Conservation (phyloP, 2,113 vertebrate genomes). For the Anolis carolinensis region DNA sequence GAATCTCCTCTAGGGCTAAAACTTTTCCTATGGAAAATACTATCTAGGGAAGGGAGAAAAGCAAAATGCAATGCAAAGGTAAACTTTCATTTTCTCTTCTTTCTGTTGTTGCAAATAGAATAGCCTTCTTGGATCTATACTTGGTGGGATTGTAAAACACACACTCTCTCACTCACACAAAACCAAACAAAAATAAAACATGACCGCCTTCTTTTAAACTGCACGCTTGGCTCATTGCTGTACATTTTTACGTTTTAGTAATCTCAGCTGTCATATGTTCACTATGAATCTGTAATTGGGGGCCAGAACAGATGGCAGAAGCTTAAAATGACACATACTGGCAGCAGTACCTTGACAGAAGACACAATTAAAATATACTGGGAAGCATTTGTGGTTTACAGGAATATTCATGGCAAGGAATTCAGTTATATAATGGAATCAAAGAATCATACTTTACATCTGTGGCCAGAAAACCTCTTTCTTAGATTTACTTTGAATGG, state of each 20-base stretch:
- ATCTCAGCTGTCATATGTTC: slow-evolving; percentile 64
- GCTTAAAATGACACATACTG: slow-evolving; percentile 49
- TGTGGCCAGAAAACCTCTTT: neutral
- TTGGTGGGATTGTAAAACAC: slow-evolving; percentile 33
- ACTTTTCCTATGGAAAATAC: neutral
- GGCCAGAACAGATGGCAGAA: slow-evolving; percentile 69
- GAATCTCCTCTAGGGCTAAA: slow-evolving; percentile 10
- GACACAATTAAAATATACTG: neutral
- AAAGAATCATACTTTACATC: neutral
- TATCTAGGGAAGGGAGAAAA: neutral
- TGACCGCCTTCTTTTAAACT: slow-evolving; percentile 22
- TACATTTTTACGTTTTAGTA: slow-evolving; percentile 43
- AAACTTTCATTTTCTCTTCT: neutral
- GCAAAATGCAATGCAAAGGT: neutral
- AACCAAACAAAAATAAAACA: neutral
- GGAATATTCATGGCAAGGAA: fast-evolving
- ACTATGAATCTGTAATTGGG: slow-evolving; percentile 67
- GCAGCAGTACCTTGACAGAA: slow-evolving; percentile 21
- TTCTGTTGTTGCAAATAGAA: neutral
- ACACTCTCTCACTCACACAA: neutral
- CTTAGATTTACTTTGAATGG: neutral
- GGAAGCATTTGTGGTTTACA: fast-evolving
- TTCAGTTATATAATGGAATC: neutral
- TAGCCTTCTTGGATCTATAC: slow-evolving; percentile 18
- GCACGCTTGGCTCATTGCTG: neutral